Percentiles rank a stretch among this genome's conserved stretches.
These are phyloP conservation scores for Drosophila gaucha DNA, from an alignment of 2,888 invertebrate genomes.

Conservation along the genomic window DNA sequence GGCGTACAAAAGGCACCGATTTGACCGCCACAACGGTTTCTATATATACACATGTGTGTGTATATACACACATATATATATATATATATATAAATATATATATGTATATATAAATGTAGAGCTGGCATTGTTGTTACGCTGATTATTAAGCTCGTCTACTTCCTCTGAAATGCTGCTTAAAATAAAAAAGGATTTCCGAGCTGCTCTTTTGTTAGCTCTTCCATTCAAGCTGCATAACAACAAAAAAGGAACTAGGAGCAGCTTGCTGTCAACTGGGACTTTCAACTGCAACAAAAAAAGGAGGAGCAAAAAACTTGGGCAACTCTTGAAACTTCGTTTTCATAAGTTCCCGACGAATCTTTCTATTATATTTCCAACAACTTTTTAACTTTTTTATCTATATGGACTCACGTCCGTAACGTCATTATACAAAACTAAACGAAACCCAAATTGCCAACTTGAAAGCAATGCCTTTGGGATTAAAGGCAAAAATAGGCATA, in stretches of 20 bases:
- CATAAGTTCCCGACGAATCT: too few species aligned
- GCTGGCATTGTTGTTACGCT: conserved; percentile 21
- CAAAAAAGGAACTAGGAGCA: conserved; percentile 4
- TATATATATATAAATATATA: not conserved
- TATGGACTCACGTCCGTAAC: too few species aligned
- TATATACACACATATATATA: not conserved
- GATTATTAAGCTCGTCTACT: conserved; percentile 35
- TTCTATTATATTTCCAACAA: too few species aligned
- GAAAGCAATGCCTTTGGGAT: too few species aligned
- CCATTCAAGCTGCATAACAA: conserved; percentile 2
- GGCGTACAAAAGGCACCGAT: conserved; percentile 21
- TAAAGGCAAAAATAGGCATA: not conserved
- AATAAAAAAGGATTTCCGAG: conserved; percentile 47
- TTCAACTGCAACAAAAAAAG: not conserved
- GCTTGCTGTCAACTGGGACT: not conserved
- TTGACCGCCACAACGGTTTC: conserved; percentile 21
- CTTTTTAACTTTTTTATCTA: too few species aligned
- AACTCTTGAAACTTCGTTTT: too few species aligned
- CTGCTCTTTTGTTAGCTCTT: conserved; percentile 29
- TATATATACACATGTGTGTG: not conserved
- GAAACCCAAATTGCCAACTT: too few species aligned
- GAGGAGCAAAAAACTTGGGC: not conserved
- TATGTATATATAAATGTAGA: not conserved
- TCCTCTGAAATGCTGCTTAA: conserved; percentile 19
- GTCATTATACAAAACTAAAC: too few species aligned